Evolutionary conservation across 2,888 invertebrate species (phyloP).

Genomic region (Tridacna crocea): DNA sequence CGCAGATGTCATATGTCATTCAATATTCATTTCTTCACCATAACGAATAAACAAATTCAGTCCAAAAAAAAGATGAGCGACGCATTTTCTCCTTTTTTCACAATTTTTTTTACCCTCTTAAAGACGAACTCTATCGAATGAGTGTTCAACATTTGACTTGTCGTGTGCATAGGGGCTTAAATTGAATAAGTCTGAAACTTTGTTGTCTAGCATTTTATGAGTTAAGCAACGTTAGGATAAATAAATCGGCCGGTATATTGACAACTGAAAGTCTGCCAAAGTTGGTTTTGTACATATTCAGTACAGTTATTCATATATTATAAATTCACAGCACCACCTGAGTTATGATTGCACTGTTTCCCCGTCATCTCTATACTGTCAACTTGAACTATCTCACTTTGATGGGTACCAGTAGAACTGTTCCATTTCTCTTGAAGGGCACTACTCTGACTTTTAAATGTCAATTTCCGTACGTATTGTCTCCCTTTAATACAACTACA

Average conservation of each 20-base stretch:
- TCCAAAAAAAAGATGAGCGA: too few relatives aligned
- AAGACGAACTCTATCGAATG: background rate
- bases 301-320: background rate
- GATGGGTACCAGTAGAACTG: conserved; percentile 30
- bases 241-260: too few relatives aligned
- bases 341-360: background rate
- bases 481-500: conserved; percentile 61
- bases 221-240: background rate
- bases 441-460: conserved; percentile 50
- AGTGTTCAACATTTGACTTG: background rate
- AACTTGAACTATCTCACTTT: conserved; percentile 39
- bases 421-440: conserved; percentile 45
- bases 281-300: background rate
- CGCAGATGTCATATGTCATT: too few relatives aligned
- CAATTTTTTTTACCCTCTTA: too few relatives aligned
- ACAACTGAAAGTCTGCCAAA: background rate
- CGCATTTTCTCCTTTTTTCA: too few relatives aligned
- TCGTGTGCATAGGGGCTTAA: background rate
- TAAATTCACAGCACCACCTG: background rate
- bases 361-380: conserved; percentile 43
- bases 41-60: too few relatives aligned
- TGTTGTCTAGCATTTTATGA: background rate
- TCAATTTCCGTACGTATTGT: conserved; percentile 50
- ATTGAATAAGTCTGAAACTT: background rate
- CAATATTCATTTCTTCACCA: too few relatives aligned